phyloP scores from a whole-genome alignment of 2,797 vertebrate species.

The Paedocypris micromegethes region DNA sequence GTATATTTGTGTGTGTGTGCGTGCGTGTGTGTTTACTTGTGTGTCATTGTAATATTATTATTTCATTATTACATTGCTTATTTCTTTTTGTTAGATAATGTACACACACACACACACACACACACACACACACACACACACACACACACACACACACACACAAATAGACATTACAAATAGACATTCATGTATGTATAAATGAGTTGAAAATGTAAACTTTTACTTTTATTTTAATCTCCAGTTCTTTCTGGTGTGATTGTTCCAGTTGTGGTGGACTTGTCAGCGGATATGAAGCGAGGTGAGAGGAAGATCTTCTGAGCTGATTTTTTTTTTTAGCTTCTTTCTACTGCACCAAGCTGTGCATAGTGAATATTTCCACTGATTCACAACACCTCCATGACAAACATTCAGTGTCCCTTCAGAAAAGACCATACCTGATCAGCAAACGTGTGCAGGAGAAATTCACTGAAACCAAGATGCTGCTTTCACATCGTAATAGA shows the following conservation, averaged over 20 bases:
- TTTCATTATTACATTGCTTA: too few species aligned
- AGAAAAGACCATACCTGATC: neutral
- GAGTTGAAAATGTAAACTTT: neutral
- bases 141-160: too few species aligned
- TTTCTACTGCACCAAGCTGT: neutral
- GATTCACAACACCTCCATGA: conserved; percentile 30
- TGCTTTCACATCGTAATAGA: neutral
- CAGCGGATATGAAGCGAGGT: conserved; percentile 21
- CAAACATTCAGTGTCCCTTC: conserved; percentile 13
- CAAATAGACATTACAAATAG: too few species aligned
- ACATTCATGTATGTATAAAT: neutral
- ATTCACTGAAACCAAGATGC: neutral
- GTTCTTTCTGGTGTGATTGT: conserved; percentile 1
- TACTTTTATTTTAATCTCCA: neutral
- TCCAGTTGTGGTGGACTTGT: conserved; percentile 10
- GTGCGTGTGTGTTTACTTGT: too few species aligned
- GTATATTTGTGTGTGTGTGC: too few species aligned
- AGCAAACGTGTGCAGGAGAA: neutral
- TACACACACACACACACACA: too few species aligned
- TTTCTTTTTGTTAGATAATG: too few species aligned
- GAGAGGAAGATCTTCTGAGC: conserved; percentile 8
- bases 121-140: too few species aligned
- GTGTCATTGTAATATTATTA: too few species aligned
- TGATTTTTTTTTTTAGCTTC: conserved; percentile 5
- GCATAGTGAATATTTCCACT: conserved; percentile 33